Evolutionary conservation across 1,140 invertebrate species (phyloP).

Genomic region (Drosophila lacteicornis): DNA sequence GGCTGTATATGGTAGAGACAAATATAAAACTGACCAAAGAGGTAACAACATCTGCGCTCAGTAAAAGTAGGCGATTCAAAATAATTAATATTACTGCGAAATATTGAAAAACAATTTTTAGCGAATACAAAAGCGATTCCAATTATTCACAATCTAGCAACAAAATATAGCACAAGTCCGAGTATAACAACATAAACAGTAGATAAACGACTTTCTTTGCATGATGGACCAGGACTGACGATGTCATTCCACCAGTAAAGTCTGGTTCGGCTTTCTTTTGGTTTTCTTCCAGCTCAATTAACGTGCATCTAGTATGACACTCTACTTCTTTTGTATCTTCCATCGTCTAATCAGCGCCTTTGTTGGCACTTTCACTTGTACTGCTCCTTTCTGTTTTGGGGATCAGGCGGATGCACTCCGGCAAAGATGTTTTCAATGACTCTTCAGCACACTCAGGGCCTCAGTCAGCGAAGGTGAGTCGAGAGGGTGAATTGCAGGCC

Average conservation of each 20-base stretch:
- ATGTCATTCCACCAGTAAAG: not conserved
- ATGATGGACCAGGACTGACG: no score
- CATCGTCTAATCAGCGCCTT: conserved; percentile 74
- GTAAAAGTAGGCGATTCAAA: conserved; percentile 59
- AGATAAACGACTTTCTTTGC: no score
- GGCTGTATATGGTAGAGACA: conserved; percentile 14
- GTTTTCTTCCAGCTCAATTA: conserved; percentile 43
- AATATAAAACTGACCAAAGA: conserved; percentile 6
- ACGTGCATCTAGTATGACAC: conserved; percentile 47
- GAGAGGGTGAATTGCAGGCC: conserved; percentile 19
- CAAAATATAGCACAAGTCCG: not conserved
- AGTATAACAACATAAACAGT: no score
- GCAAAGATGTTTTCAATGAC: conserved; percentile 49
- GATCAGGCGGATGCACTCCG: conserved; percentile 50
- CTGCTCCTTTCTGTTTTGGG: conserved; percentile 42
- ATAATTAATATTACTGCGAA: conserved; percentile 38
- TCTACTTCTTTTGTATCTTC: conserved; percentile 25
- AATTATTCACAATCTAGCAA: not conserved
- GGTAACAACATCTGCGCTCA: conserved; percentile 39
- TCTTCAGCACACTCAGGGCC: conserved; percentile 37
- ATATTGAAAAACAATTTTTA: not conserved
- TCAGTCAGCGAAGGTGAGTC: not conserved
- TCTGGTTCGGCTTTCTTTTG: not conserved
- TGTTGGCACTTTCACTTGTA: conserved; percentile 73
- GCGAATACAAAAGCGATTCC: no score